Base-by-base conservation (phyloP, 2,797 vertebrate species). In the Hypotaenidia okinawae region DNA sequence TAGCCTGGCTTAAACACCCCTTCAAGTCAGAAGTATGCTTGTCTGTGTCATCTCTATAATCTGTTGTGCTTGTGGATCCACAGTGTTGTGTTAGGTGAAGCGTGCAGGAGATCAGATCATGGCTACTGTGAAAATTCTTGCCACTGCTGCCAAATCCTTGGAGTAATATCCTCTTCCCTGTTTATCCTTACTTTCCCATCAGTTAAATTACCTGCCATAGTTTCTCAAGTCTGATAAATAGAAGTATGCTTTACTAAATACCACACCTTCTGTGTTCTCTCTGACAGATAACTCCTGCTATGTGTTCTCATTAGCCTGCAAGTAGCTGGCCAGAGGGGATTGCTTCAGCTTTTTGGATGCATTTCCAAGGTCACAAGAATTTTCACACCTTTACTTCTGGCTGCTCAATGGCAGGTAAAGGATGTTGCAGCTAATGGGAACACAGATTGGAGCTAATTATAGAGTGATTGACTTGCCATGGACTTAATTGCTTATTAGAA, bases 391-490 rank as follows among this genome's bases (percentile, higher is more conserved):
- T 89, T 89, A n/a, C 24, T 93, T 41, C 73, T 93, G 61, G n/a
- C 51, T 91, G 37, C 54, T 93, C 66, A 94, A 45, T 75, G 74
- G 86, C 74, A 94, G 84, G 55, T 86, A 89, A 62, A 89, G 58
- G 58, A 77, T 93, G 51, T 72, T 91, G 41, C 54, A 87, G 78
- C 23, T 94, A 88, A 94, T 54, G 35, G 72, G 68, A 90, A 74
- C 54, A 69, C 64, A 89, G 72, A 85, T 72, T 78, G 59, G 33
- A 94, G 64, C 68, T 93, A 94, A 94, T 94, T 94, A 91, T 77
- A 93, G 55, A 77, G 52, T 79, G 74, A 90, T 33, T 91, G 79
- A 85, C 82, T 89, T 91, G 47, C 39, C 79, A 69, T 41, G 78
- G 80, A 81, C 43, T 80, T 84, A 89, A 92, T 77, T 94, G 77